These are phyloP conservation scores for Muscidifurax raptorellus DNA, from an alignment of 1,140 invertebrate genomes.

Conservation along the genomic window DNA sequence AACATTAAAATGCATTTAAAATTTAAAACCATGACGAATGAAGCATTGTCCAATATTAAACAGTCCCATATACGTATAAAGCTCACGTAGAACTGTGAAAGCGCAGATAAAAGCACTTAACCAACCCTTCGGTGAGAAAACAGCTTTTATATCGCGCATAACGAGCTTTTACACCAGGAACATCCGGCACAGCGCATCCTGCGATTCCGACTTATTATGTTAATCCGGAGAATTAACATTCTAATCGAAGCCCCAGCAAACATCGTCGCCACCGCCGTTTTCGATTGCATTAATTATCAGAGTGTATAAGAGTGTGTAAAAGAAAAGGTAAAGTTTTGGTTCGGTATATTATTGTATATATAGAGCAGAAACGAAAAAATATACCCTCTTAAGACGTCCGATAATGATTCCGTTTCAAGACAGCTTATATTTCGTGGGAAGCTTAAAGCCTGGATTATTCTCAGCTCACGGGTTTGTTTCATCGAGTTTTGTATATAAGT, in stretches of 20 bases:
- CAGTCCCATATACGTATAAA: not conserved
- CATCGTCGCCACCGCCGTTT: not conserved
- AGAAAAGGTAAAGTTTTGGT: not conserved
- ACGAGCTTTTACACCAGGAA: not conserved
- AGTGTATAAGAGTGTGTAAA: not conserved
- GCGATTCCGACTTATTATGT: slow-evolving; percentile 37
- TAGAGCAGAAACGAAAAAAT: not conserved
- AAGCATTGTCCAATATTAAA: not conserved
- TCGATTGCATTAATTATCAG: slow-evolving; percentile 15
- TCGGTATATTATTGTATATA: not conserved
- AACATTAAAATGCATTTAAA: not conserved
- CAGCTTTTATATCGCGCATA: not conserved
- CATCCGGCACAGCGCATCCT: not conserved
- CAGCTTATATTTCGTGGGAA: not conserved
- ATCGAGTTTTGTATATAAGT: slow-evolving; percentile 21
- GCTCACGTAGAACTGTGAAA: not conserved
- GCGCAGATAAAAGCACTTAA: not conserved
- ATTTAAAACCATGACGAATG: not conserved
- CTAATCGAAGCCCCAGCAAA: not conserved
- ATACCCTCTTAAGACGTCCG: not conserved
- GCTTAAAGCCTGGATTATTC: not conserved
- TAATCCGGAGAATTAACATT: slow-evolving; percentile 28
- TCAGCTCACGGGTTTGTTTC: not conserved
- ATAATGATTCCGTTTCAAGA: not conserved
- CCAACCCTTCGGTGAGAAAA: not conserved